A percentile compares a stretch with the other conserved stretches of the same genome.
phyloP scores from a whole-genome alignment of 1,140 invertebrate genomes.

The Cepaea nemoralis region DNA sequence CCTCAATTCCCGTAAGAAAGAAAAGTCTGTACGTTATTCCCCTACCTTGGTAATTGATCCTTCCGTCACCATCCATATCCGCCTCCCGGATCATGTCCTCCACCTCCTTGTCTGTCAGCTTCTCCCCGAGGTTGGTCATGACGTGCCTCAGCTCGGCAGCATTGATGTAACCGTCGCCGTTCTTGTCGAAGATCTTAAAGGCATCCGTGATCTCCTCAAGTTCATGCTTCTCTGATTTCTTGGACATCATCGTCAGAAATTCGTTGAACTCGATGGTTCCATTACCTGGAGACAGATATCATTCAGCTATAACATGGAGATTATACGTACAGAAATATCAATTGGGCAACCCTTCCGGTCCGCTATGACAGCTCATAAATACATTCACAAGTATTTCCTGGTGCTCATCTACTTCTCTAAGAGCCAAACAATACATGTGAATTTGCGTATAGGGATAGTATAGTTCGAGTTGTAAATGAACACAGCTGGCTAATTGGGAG shows the following conservation, averaged over 20 bases:
- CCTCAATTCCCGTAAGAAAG: too few relatives aligned
- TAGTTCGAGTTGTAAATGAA: too few relatives aligned
- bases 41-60: constrained; percentile 61
- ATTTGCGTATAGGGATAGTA: too few relatives aligned
- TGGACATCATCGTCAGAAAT: constrained; percentile 90
- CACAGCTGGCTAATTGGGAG: too few relatives aligned
- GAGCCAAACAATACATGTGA: too few relatives aligned
- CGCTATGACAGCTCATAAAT: too few relatives aligned
- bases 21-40: too few relatives aligned
- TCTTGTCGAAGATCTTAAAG: constrained; percentile 76
- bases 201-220: constrained; percentile 49
- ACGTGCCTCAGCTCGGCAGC: constrained; percentile 74
- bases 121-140: constrained; percentile 93
- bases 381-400: too few relatives aligned
- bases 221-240: constrained; percentile 89
- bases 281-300: constrained; percentile 43
- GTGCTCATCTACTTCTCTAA: too few relatives aligned
- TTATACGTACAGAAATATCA: too few relatives aligned
- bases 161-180: constrained; percentile 85
- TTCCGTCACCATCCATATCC: constrained; percentile 85
- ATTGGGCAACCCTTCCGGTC: too few relatives aligned
- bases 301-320: too few relatives aligned
- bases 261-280: constrained; percentile 77
- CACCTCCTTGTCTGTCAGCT: constrained; percentile 90
- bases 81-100: constrained; percentile 94